Base-by-base conservation (phyloP, 2,888 invertebrate genomes). In the Timema podura region DNA sequence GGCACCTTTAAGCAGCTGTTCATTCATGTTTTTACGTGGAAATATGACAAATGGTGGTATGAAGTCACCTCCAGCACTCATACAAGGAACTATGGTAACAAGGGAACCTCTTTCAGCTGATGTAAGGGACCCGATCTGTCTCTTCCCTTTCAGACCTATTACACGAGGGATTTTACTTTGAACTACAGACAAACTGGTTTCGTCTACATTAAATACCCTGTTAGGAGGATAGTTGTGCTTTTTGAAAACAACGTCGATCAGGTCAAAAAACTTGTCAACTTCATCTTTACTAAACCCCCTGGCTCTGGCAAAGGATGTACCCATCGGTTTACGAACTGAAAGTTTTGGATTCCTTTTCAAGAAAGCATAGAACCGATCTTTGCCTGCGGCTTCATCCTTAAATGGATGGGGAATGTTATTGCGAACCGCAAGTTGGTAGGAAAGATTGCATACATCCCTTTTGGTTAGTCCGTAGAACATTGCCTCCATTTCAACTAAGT, bases 141-240 rank as follows among this genome's bases (percentile, higher is more conserved):
- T 67, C 75, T 79, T 78, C 7, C 79, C 79, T 72, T 75, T 75
- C 3, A 68, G 72, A 6, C 76, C 76, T 48, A 79, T 68, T n/a
- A 79, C 74, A 72, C 77, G 65, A 15, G 13, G 5, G 47, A 65
- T 65, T 47, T 65, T 65, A 6, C 65, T 45, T 15, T 65, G 45
- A 6, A 79, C 77, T 8, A 78, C 75, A 46, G 76, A 72, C 11
- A 81, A 70, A 9, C 79, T 79, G 11, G 78, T 79, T 74, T 80
- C 79, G 70, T 79, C 78, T 0, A 79, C 77, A 68, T 79, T 80
- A 45, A 57, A 57, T n/a, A 57, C n/a, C 11, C 15, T 54, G 45
- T 68, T 46, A 30, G 65, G 7, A 65, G 11, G 47, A 65, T 65
- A 65, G n/a, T 48, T 47, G 45, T 65, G 65, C 47, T 65, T 46